Evolutionary conservation across 2,113 vertebrate species (phyloP).

Genomic region (Columba janthina): DNA sequence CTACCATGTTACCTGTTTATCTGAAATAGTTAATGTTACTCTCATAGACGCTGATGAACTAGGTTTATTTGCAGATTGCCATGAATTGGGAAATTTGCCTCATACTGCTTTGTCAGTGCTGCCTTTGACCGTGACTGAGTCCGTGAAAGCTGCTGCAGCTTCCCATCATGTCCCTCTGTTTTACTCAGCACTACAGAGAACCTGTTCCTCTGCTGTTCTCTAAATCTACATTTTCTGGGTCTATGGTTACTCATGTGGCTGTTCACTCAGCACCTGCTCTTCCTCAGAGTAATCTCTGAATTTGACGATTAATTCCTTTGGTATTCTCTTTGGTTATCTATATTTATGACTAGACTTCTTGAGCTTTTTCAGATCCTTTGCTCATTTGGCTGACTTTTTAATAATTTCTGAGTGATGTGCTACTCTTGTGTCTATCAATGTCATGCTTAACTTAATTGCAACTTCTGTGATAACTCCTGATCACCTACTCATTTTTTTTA

Average conservation of each 20-base stretch:
- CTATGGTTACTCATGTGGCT: neutral
- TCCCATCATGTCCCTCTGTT: neutral
- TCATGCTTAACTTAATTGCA: neutral
- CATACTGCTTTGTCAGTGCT: neutral
- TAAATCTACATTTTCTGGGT: neutral
- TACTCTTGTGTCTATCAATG: neutral
- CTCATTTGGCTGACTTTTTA: neutral
- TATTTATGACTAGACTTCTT: neutral
- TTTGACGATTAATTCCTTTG: neutral
- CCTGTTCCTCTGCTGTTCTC: neutral
- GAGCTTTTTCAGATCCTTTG: neutral
- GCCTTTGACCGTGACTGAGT: neutral
- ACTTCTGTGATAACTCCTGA: neutral
- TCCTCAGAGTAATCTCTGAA: neutral
- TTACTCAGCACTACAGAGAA: neutral
- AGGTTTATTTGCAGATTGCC: neutral
- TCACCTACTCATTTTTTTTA: neutral
- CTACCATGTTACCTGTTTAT: neutral
- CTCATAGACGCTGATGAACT: fast-evolving
- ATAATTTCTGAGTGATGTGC: neutral
- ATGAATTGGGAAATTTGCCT: neutral
- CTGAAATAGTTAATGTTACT: neutral
- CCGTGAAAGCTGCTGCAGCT: neutral
- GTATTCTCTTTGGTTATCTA: neutral
- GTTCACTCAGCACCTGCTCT: neutral